phyloP scores from a whole-genome alignment of 2,797 vertebrate species.

The Acrocephalus scirpaceus region DNA sequence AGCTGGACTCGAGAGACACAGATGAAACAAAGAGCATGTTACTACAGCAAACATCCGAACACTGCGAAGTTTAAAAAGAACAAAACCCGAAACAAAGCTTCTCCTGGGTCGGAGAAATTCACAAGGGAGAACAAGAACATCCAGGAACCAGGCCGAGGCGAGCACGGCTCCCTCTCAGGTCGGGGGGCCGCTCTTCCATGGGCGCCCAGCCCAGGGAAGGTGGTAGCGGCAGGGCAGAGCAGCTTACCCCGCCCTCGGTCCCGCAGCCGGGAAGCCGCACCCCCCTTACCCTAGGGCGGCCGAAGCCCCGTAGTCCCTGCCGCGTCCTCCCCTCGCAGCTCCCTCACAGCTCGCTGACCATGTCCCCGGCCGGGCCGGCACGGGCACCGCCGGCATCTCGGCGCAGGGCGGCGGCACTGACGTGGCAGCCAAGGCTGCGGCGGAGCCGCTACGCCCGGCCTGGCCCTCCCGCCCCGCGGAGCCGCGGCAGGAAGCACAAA shows the following conservation, averaged over 20 bases:
- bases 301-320: neutral
- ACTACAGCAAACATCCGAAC: neutral
- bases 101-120: neutral
- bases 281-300: neutral
- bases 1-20: neutral
- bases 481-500: slow-evolving; percentile 16
- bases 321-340: neutral
- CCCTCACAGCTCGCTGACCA: neutral
- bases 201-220: neutral
- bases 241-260: no score
- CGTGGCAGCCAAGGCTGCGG: slow-evolving; percentile 40
- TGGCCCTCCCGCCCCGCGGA: neutral
- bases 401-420: slow-evolving; percentile 9
- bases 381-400: neutral
- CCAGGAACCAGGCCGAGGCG: neutral
- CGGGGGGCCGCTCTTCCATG: neutral
- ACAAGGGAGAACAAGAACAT: no score
- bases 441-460: neutral
- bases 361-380: neutral
- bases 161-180: neutral
- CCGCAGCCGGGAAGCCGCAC: no score
- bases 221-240: neutral
- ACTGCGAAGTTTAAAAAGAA: neutral
- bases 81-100: neutral
- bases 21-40: neutral